phyloP scores from a whole-genome alignment of 92 coral and sea anemone genomes.

The Nematostella vectensis region DNA sequence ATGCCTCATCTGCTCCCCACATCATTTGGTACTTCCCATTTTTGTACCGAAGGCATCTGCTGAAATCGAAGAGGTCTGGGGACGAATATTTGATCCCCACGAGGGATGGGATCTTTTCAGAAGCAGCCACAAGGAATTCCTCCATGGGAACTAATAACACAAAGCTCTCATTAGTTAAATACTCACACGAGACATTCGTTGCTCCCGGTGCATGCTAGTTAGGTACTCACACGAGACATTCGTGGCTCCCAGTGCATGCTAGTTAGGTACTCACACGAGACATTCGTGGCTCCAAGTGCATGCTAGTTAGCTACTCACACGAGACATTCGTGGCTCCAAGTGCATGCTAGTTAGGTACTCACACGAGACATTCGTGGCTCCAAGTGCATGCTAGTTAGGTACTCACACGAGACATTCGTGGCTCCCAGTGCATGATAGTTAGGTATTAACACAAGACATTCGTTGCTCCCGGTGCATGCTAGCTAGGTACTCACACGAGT shows the following conservation, averaged over 20 bases:
- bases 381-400: conserved; percentile 65
- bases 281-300: conserved; percentile 39
- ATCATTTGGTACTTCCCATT: conserved; percentile 38
- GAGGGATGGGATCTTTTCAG: conserved; percentile 34
- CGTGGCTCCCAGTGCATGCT: conserved; percentile 55
- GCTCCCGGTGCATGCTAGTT: conserved; percentile 58
- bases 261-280: conserved; percentile 51
- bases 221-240: conserved; percentile 44
- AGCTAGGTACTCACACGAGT: conserved; percentile 47
- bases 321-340: conserved; percentile 40
- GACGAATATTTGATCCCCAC: conserved; percentile 51
- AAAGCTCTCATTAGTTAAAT: no score
- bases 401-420: conserved; percentile 46
- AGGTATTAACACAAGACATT: conserved; percentile 41
- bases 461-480: conserved; percentile 55
- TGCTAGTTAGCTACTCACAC: conserved; percentile 67
- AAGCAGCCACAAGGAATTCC: conserved; percentile 52
- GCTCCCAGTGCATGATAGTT: conserved; percentile 56
- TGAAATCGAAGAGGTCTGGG: conserved; percentile 33
- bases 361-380: conserved; percentile 35
- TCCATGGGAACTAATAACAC: conserved; percentile 39
- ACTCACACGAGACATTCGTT: conserved; percentile 45
- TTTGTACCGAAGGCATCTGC: conserved; percentile 26
- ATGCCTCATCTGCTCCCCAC: conserved; percentile 56
- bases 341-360: conserved; percentile 60